These are phyloP conservation scores for Euplexia lucipara DNA, from an alignment of 2,888 invertebrate species.

Conservation along the genomic window DNA sequence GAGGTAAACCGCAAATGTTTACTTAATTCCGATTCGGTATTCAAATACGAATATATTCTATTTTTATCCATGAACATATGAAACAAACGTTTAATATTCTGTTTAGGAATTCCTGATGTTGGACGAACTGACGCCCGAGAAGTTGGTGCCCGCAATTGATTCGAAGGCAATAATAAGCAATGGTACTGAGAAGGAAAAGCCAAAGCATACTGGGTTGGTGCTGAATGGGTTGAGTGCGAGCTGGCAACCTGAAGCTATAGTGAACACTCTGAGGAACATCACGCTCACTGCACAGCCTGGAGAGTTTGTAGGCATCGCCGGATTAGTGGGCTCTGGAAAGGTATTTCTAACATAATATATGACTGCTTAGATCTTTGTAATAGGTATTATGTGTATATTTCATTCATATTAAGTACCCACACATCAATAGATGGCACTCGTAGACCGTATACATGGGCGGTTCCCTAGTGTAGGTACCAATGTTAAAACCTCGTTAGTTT, in stretches of 20 bases:
- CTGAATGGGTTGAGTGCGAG: conserved; percentile 84
- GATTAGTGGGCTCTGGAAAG: conserved; percentile 95
- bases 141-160: conserved; percentile 68
- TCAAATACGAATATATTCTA: conserved; percentile 12
- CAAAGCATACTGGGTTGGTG: conserved; percentile 76
- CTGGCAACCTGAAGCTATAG: conserved; percentile 85
- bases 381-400: too few relatives aligned
- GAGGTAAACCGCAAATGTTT: conserved; percentile 83
- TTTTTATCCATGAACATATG: conserved; percentile 14
- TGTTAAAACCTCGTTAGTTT: too few relatives aligned
- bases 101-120: conserved; percentile 84
- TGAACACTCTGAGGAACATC: conserved; percentile 90
- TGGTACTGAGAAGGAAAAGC: conserved; percentile 74
- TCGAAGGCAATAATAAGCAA: conserved; percentile 70
- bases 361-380: not conserved
- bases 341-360: conserved; percentile 67
- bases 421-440: too few relatives aligned
- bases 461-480: too few relatives aligned
- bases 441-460: too few relatives aligned
- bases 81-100: conserved; percentile 28
- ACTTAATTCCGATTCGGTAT: not conserved
- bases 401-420: too few relatives aligned
- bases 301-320: conserved; percentile 93
- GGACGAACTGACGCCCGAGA: conserved; percentile 80
- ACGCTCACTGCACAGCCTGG: conserved; percentile 89